Percentiles rank a stretch among this genome's conserved stretches.
These are phyloP conservation scores for Chionis minor DNA, from an alignment of 2,113 vertebrate species.

Conservation along the genomic window DNA sequence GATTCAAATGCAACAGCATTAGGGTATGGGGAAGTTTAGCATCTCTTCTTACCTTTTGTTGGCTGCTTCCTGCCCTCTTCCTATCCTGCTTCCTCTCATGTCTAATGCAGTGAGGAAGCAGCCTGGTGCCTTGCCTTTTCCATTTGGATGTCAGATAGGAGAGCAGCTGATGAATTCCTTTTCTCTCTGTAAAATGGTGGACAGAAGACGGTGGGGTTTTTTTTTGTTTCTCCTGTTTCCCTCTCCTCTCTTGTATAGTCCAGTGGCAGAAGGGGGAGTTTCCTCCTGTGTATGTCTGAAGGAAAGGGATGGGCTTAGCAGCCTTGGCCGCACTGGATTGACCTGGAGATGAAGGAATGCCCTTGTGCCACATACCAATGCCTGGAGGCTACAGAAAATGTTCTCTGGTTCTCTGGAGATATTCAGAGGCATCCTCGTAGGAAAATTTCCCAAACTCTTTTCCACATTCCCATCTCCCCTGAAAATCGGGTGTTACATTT, in stretches of 20 bases:
- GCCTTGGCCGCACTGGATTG: neutral
- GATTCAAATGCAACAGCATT: neutral
- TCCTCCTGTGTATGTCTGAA: neutral
- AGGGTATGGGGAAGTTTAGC: neutral
- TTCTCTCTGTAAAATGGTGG: constrained; percentile 34
- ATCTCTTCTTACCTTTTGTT: constrained; percentile 46
- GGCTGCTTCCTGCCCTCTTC: constrained; percentile 24
- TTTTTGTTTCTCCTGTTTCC: neutral
- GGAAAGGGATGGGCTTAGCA: constrained; percentile 39
- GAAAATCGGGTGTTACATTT: constrained; percentile 45
- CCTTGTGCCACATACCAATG: neutral
- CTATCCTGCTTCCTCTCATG: neutral
- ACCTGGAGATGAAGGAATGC: constrained; percentile 29
- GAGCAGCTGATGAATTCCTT: constrained; percentile 3
- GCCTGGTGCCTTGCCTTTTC: neutral
- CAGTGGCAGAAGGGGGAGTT: constrained; percentile 43
- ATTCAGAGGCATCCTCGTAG: neutral
- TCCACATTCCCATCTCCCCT: constrained; percentile 9
- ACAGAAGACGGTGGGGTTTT: neutral
- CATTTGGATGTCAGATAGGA: neutral
- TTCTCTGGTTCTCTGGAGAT: neutral
- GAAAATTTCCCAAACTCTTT: constrained; percentile 40
- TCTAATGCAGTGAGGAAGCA: neutral
- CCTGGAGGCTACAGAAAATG: neutral
- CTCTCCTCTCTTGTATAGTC: neutral